Evolutionary conservation across 1,140 invertebrate species (phyloP).

Genomic region (Aphelenchoides fujianensis): DNA sequence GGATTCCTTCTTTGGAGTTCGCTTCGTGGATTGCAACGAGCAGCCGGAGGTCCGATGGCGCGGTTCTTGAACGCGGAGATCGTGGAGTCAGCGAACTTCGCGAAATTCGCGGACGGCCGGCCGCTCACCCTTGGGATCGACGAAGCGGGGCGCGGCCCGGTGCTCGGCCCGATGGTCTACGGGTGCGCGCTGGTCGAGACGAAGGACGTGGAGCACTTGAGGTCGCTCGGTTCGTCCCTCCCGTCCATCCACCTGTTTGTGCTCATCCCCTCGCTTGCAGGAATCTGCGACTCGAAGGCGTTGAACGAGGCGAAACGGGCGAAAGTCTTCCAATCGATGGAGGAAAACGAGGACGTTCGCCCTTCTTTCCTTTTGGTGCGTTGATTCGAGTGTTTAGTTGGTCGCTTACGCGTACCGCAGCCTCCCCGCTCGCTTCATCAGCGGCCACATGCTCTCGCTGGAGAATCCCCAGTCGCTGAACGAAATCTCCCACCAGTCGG

Average conservation of each 20-base stretch:
- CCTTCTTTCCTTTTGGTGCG: slow-evolving; percentile 17
- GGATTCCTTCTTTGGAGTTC: no score
- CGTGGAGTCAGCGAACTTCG: slow-evolving; percentile 46
- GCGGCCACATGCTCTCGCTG: slow-evolving; percentile 47
- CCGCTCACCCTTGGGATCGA: slow-evolving; percentile 90
- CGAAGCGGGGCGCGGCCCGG: slow-evolving; percentile 93
- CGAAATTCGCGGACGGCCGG: slow-evolving; percentile 68
- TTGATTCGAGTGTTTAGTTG: no score
- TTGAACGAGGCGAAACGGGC: slow-evolving; percentile 87
- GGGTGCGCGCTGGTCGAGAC: slow-evolving; percentile 50
- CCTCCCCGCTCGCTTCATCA: slow-evolving; percentile 52
- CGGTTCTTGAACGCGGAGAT: not conserved
- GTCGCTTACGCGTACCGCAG: slow-evolving; percentile 47
- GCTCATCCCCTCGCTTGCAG: no score
- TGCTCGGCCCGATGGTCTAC: slow-evolving; percentile 71
- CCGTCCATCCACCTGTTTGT: not conserved
- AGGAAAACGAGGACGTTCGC: slow-evolving; percentile 69
- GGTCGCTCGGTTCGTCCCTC: slow-evolving; percentile 65
- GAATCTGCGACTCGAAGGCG: slow-evolving; percentile 89
- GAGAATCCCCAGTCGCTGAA: slow-evolving; percentile 85
- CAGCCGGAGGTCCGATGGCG: no score
- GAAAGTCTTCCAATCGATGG: slow-evolving; percentile 78
- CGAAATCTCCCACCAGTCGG: slow-evolving; percentile 90
- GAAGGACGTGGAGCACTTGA: slow-evolving; percentile 69
- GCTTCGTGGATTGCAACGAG: no score